Evolutionary conservation across 2,888 invertebrate species (phyloP).

Genomic region (Lordiphosa fenestrarum): DNA sequence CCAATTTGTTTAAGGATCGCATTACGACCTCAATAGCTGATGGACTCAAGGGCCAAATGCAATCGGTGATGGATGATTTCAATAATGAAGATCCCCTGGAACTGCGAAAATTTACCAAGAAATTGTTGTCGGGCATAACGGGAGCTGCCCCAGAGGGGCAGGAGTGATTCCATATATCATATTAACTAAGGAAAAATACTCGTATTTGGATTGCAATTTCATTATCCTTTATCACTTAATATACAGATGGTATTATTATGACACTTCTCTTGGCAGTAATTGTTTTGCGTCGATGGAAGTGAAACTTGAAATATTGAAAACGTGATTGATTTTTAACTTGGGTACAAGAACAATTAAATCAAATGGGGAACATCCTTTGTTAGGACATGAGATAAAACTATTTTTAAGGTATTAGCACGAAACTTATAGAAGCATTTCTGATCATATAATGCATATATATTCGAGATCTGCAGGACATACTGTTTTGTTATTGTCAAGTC

Average conservation of each 20-base stretch:
- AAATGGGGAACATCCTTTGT: too few species aligned
- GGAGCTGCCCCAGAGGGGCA: conserved; percentile 34
- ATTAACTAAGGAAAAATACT: conserved; percentile 3
- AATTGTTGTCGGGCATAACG: conserved; percentile 73
- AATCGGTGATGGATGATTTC: conserved; percentile 77
- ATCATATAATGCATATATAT: too few species aligned
- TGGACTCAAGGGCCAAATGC: conserved; percentile 77
- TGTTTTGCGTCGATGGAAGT: not conserved
- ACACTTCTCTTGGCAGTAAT: not conserved
- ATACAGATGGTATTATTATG: too few species aligned
- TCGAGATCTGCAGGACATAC: too few species aligned
- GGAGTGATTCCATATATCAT: conserved; percentile 6
- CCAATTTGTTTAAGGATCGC: conserved; percentile 77
- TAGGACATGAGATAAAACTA: too few species aligned
- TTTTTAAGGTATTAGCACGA: too few species aligned
- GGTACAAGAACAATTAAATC: too few species aligned
- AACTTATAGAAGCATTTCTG: too few species aligned
- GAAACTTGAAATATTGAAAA: too few species aligned
- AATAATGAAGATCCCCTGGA: conserved; percentile 78
- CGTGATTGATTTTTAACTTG: too few species aligned
- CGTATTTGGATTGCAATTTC: not conserved
- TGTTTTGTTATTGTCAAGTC: too few species aligned
- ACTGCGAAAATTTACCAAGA: conserved; percentile 72
- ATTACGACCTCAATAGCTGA: conserved; percentile 79
- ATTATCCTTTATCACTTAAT: not conserved